Base-by-base conservation (phyloP, 2,888 invertebrate species). In the Orthosia cruda region DNA sequence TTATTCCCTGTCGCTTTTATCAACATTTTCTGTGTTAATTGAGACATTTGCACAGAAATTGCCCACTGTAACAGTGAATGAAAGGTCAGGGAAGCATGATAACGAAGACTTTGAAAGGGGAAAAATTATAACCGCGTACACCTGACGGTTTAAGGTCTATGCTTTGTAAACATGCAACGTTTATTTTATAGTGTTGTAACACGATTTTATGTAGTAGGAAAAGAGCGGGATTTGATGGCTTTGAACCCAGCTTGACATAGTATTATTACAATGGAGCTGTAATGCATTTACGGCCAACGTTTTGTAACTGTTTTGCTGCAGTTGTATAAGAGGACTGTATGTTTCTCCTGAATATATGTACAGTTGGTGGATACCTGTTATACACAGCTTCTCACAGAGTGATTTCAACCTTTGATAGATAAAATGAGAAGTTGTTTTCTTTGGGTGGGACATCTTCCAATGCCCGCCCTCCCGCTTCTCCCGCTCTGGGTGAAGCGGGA, bases 11-110 rank as follows among this genome's bases (percentile, higher is more conserved):
- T 92, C 93, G 92, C 92, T 89, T 92, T 94, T 92, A 94, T 94
- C 92, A 91, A 90, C 90, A 90, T 92, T 93, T 93, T 90, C 90
- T 89, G 90, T 92, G 94, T 92, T 94, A 94, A 95, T 95, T 94
- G 94, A 94, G 94, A 93, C 94, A 94, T 95, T 95, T 94, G 92
- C 93, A 92, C 91, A 91, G 91, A 92, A 93, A 94, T 94, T 91
- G 89, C 91, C 86, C 77, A 87, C 88, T 88, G 89, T 89, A 83
- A 85, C 71, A 89, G 84, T 83, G 84, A 91, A 90, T 88, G 85
- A 86, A 89, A 87, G 85, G 82, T 78, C 78, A 80, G 72, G 68
- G 80, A 81, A 84, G 67, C 70, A 66, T 83, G 84, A 89, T 90
- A 90, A 86, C 82, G 52, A 74, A 81, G 70, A 69, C 66, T 75